Evolutionary conservation across 2,888 invertebrate species (phyloP).

Genomic region (Tinea pellionella): DNA sequence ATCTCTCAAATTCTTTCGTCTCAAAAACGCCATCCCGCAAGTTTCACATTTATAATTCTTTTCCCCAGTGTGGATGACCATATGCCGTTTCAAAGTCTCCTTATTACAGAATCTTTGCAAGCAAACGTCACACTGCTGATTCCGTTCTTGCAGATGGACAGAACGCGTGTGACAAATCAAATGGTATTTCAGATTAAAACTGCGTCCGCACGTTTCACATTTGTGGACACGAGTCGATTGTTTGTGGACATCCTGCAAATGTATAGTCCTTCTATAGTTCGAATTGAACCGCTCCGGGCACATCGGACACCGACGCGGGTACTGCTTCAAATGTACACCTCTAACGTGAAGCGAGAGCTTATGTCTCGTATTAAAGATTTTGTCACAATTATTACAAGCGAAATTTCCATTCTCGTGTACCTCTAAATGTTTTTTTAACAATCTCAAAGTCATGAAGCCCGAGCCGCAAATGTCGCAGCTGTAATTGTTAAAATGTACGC

Average conservation of each 20-base stretch:
- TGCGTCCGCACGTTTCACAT: conserved; percentile 54
- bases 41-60: conserved; percentile 67
- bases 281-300: conserved; percentile 60
- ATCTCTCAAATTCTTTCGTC: conserved; percentile 55
- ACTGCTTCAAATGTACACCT: conserved; percentile 55
- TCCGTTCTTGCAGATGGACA: conserved; percentile 58
- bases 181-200: conserved; percentile 55
- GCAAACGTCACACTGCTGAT: conserved; percentile 65
- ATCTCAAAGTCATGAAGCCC: conserved; percentile 53
- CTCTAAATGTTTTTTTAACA: conserved; percentile 55
- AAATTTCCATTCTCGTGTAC: conserved; percentile 56
- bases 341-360: conserved; percentile 49
- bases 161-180: conserved; percentile 54
- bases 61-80: conserved; percentile 67
- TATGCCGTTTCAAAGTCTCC: conserved; percentile 65
- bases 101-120: conserved; percentile 65
- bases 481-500: conserved; percentile 58
- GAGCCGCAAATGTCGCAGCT: conserved; percentile 60
- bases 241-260: conserved; percentile 56
- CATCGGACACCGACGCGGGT: conserved; percentile 49
- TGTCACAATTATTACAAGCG: conserved; percentile 50
- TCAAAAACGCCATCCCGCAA: conserved; percentile 60
- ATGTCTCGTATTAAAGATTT: conserved; percentile 50
- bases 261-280: conserved; percentile 56
- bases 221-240: conserved; percentile 56